phyloP scores from a whole-genome alignment of 37 sponge, comb jelly and placozoan species.

The Mnemiopsis leidyi region DNA sequence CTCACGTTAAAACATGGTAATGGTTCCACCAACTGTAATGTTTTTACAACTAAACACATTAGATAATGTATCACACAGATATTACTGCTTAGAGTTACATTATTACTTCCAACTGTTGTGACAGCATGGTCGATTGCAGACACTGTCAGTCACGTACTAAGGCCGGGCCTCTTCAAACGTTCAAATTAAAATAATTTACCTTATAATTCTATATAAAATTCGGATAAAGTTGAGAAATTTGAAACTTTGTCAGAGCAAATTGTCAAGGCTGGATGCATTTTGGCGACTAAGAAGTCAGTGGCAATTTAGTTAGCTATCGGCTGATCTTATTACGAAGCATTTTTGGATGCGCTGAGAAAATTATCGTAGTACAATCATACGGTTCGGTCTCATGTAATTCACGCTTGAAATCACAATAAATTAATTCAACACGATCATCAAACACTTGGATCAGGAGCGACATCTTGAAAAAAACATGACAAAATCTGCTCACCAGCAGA shows the following conservation, averaged over 20 bases:
- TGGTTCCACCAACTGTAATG: conserved; percentile 6
- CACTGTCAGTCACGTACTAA: neutral
- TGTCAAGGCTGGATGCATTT: neutral
- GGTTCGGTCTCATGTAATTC: too few relatives aligned
- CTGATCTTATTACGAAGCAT: neutral
- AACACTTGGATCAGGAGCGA: too few relatives aligned
- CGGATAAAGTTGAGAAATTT: neutral
- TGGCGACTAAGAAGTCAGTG: neutral
- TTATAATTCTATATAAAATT: neutral
- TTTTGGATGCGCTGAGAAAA: neutral
- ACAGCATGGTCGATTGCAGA: neutral
- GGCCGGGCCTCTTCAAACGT: neutral
- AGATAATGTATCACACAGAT: neutral
- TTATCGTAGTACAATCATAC: too few relatives aligned
- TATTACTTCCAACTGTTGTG: neutral
- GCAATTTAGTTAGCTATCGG: neutral
- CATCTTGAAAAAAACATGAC: too few relatives aligned
- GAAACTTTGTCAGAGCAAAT: neutral
- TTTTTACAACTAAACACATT: conserved; percentile 33
- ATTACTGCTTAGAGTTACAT: too few relatives aligned
- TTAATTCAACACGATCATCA: too few relatives aligned
- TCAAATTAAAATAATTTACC: neutral
- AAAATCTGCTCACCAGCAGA: neutral
- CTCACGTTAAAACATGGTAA: neutral
- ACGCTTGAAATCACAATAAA: too few relatives aligned